These are phyloP conservation scores for Loxodonta africana DNA, from an alignment of 2,113 vertebrate species.

Conservation along the genomic window DNA sequence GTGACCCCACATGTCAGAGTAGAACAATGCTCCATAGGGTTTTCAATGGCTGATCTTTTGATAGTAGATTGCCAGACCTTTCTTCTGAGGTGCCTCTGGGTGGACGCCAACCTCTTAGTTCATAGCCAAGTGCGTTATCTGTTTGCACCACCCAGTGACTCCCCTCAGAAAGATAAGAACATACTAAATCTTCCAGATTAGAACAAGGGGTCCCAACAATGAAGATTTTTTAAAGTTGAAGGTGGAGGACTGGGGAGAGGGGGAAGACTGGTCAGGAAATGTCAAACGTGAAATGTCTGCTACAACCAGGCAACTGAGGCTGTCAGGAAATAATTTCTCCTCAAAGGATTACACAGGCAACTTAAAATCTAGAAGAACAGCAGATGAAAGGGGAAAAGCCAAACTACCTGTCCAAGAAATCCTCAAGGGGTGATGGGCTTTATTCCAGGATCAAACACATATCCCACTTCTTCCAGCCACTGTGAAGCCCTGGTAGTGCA, in stretches of 20 bases:
- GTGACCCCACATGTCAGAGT: background rate
- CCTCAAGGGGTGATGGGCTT: accelerated
- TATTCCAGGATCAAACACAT: too few relatives aligned
- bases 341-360: background rate
- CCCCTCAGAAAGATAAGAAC: background rate
- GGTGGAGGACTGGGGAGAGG: background rate
- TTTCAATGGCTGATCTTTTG: background rate
- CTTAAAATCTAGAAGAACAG: background rate
- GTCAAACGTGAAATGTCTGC: background rate
- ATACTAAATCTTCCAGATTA: background rate
- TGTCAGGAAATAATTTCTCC: background rate
- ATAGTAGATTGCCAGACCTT: background rate
- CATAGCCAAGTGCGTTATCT: too few relatives aligned
- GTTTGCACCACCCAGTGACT: too few relatives aligned
- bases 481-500: too few relatives aligned
- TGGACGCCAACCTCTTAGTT: too few relatives aligned
- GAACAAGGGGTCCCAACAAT: background rate
- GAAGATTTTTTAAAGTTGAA: background rate
- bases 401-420: background rate
- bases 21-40: background rate
- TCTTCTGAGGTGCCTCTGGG: background rate
- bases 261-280: background rate
- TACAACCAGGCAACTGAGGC: background rate
- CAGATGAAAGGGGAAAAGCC: background rate
- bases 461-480: too few relatives aligned